Base-by-base conservation (phyloP, 2,888 invertebrate genomes). In the Drosophila fulvimacula region DNA sequence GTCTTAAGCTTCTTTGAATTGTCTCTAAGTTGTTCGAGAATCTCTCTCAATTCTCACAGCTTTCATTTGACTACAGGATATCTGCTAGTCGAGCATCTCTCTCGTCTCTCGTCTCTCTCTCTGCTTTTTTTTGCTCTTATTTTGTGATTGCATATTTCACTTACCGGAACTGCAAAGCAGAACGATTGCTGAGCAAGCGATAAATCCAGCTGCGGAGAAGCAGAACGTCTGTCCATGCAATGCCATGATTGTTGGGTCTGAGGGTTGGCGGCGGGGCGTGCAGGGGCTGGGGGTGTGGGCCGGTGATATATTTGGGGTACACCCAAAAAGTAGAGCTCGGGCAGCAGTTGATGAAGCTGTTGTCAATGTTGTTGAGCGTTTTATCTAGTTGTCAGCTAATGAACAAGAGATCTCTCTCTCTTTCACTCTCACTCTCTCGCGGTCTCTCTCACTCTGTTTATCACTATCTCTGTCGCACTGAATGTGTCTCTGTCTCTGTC, bases 91-190 rank as follows among this genome's bases (percentile, higher is more conserved):
- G 61, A 6, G 24, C 32, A 21, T 51, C 67, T 5, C 27, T 27
- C 27, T 27, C 27, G n/a, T 27, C 27, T 27, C 27, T 27, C 27
- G n/a, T 27, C 27, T 27, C 27, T 27, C 27, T 27, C 27, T 27
- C 27, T 27, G 2, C 27, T 19, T 21, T 34, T 55, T 55, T 67
- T 42, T 41, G 44, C 38, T 69, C 69, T 52, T 51, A 67, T 65
- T 80, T 68, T 69, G 63, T 56, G 69, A 65, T 48, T 48, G 77
- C 80, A 85, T 87, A 85, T 88, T 88, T 90, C 90, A 92, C 92
- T 92, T 91, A 92, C 92, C 92, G 92, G 92, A 92, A 91, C 90
- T 92, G 89, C 92, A 92, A 81, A 92, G 92, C 91, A 92, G 90
- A 90, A 92, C 91, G 90, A 92, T 91, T 91, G 91, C 92, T 90